Evolutionary conservation across 2,113 vertebrate species (phyloP), one percentile per base, ranked within the genome.

Genomic region (Actenoides lindsayi): DNA sequence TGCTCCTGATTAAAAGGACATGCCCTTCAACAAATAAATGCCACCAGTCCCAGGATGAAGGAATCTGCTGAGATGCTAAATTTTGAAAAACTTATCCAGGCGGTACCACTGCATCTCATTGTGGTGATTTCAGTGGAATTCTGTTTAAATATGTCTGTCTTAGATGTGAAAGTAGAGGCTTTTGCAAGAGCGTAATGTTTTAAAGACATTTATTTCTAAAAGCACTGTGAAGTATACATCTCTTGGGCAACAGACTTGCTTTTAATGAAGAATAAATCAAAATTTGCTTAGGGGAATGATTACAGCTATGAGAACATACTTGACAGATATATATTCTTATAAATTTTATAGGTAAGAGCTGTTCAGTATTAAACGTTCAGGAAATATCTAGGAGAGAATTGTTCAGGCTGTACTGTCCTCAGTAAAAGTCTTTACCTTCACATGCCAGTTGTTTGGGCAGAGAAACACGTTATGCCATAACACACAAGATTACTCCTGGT

Each of bases 231-330:
- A 84, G 65, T 78, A 83, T 27, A 57, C 30, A 56, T 92, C 90
- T 96, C 93, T 86, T 60, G 56, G 67, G 84, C 87, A 96, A 94
- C 16, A 54, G 28, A 78, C 44, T 96, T 96, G 69, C 10, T 93
- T 96, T 89, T 91, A 97, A 98, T 96, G 51, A 97, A 95, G 80
- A 81, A 87, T 78, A 96, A 98, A 97, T 8, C 37, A 37, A 37
- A 37, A 37, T 37, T 37, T 37, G 37, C 8, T 37, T 37, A 37
- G 37, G 37, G 37, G 37, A 37, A 37, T 37, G 37, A 37, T 37
- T 37, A 37, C 37, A 37, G 37, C 37, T 37, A 18, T n/a, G 8
- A 64, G 7, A 92, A 59, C 33, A 18, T 5, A 33, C 6, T 31
- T 50, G 50, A 30, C 16, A 59, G 16, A 78, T 74, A 68, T 3